Percentiles rank a stretch among this genome's conserved stretches.
Evolutionary conservation across 2,113 vertebrate species (phyloP).

Genomic region (Rhinichthys klamathensis): DNA sequence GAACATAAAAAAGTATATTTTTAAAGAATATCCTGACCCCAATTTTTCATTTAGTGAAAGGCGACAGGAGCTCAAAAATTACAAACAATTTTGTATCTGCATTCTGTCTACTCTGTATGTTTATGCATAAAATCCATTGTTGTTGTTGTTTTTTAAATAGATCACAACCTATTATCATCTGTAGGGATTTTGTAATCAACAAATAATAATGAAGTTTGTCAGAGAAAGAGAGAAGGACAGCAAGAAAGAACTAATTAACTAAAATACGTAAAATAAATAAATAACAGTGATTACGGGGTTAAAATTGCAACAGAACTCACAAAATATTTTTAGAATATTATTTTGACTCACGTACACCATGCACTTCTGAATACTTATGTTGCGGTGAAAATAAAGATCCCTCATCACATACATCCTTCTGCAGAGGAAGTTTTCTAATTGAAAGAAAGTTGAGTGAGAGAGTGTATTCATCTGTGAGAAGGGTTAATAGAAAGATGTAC

Average conservation of each 20-base stretch:
- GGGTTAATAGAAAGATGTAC: slow-evolving; percentile 14
- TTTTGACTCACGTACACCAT: background rate
- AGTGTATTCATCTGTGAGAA: background rate
- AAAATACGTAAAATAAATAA: background rate
- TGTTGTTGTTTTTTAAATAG: background rate
- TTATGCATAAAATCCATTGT: too few relatives aligned
- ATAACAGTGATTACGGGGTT: background rate
- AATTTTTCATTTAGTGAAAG: background rate
- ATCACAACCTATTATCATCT: background rate
- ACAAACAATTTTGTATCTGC: too few relatives aligned
- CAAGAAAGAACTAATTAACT: background rate
- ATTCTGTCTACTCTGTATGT: too few relatives aligned
- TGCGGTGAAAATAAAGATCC: background rate
- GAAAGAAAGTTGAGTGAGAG: slow-evolving; percentile 9
- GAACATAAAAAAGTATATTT: background rate
- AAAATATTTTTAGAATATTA: background rate
- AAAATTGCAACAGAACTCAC: background rate
- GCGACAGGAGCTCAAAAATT: background rate
- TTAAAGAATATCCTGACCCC: background rate
- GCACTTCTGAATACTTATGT: background rate
- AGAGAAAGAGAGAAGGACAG: background rate
- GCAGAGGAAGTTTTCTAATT: background rate
- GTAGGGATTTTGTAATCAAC: background rate
- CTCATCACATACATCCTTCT: background rate
- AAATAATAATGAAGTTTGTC: background rate